Evolutionary conservation across 2,888 invertebrate genomes (phyloP).

Genomic region (Eilema depressum): DNA sequence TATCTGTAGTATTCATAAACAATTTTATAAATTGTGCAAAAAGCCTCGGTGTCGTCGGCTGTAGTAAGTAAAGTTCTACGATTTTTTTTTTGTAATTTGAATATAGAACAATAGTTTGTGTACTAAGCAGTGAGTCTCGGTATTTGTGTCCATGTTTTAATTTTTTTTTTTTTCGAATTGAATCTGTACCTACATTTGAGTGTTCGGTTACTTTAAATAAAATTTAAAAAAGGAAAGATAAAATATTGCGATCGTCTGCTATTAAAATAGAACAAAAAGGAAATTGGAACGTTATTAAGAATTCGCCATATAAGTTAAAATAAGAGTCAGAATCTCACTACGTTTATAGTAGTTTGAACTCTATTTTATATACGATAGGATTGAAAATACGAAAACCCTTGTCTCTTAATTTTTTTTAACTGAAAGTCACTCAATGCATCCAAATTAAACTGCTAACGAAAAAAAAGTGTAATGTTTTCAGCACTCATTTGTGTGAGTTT

Average conservation of each 20-base stretch:
- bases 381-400: no score
- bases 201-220: background rate
- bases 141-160: background rate
- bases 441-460: no score
- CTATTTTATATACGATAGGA: background rate
- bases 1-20: background rate
- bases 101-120: background rate
- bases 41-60: no score
- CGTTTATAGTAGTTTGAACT: background rate
- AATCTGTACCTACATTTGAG: background rate
- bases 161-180: background rate
- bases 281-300: background rate
- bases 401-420: no score
- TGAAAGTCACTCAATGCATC: background rate
- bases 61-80: no score
- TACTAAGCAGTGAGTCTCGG: background rate
- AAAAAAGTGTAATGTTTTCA: no score
- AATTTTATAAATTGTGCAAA: background rate
- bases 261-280: background rate
- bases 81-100: background rate
- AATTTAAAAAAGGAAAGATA: background rate
- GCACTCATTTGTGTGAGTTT: no score
- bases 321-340: background rate
- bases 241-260: background rate
- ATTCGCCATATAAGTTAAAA: background rate